Evolutionary conservation across 2,113 vertebrate genomes (phyloP), one percentile per base, ranked within the genome.

Genomic region (Suncus etruscus): DNA sequence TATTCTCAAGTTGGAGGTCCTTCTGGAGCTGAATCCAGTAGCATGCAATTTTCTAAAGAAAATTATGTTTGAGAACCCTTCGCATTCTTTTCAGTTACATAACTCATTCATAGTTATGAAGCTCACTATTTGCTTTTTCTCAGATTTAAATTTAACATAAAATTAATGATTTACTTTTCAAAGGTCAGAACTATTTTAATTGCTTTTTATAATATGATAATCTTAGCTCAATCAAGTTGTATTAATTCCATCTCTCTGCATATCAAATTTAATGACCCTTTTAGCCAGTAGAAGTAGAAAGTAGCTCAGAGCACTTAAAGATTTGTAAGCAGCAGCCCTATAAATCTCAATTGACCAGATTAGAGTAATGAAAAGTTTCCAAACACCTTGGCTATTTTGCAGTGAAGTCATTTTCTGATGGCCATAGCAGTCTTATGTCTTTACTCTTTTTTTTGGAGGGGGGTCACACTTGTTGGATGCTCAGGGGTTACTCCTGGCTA

Each of bases 251-350:
- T 91, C 92, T 96, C 74, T 92, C 72, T 73, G 47, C 84, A 72
- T 82, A 93, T 80, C 86, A 92, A 89, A 94, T 94, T 94, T 91
- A 92, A 94, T 80, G 94, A 93, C 47, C 58, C 70, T 86, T 87
- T 84, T 81, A 86, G 74, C 84, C 86, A 94, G 63, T 83, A 82
- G 75, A 95, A 93, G 45, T 47, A 86, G 65, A 83, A 91, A 91
- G 89, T 48, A 91, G 94, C 91, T 93, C 86, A 89, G 58, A n/a
- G 76, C 86, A 95, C 94, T 96, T 93, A 90, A 96, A 96, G 95
- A 93, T 91, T 51, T 93, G 79, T 86, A 86, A 96, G 87, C 72
- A 90, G 91, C 90, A 72, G 65, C 78, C 31, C 61, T 92, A 74
- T 82, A 88, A 79, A 76, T 91, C 65, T 45, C 51, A 24, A 18